Percentiles rank a stretch among this genome's conserved stretches.
phyloP scores from a whole-genome alignment of 23 tunicate species.

The Corella eumyota region DNA sequence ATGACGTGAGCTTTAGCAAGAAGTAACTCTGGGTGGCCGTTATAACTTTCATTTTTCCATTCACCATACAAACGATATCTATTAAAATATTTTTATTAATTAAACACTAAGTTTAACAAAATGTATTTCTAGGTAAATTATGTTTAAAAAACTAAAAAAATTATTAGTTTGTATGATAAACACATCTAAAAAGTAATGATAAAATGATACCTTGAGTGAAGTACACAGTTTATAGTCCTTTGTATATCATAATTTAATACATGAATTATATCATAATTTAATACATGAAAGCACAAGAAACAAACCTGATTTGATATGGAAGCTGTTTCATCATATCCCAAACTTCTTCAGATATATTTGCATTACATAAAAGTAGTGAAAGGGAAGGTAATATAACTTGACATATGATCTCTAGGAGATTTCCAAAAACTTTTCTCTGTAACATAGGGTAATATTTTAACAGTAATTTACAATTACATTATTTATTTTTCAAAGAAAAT shows the following conservation, averaged over 20 bases:
- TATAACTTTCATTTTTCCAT: constrained; percentile 83
- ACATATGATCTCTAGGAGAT: constrained; percentile 50
- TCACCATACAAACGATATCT: constrained; percentile 95
- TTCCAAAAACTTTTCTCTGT: constrained; percentile 32
- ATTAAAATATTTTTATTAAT: no score
- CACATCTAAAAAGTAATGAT: no score
- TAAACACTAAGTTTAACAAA: background rate
- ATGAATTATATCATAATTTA: background rate
- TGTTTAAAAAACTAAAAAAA: no score
- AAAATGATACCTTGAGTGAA: no score
- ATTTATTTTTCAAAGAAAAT: background rate
- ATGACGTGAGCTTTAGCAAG: constrained; percentile 77
- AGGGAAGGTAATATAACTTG: constrained; percentile 63
- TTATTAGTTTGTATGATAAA: background rate
- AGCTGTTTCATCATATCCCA: constrained; percentile 58
- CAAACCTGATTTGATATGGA: constrained; percentile 78
- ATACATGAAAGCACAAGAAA: background rate
- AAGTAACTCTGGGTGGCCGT: constrained; percentile 67
- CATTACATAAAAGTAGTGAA: constrained; percentile 62
- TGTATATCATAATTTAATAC: background rate
- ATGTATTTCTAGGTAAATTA: background rate
- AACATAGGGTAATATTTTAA: background rate
- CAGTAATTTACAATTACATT: background rate
- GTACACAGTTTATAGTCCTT: background rate
- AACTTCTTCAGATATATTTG: constrained; percentile 78